Evolutionary conservation across 2,797 vertebrate genomes (phyloP), one percentile per base, ranked within the genome.

Genomic region (Falco columbarius): DNA sequence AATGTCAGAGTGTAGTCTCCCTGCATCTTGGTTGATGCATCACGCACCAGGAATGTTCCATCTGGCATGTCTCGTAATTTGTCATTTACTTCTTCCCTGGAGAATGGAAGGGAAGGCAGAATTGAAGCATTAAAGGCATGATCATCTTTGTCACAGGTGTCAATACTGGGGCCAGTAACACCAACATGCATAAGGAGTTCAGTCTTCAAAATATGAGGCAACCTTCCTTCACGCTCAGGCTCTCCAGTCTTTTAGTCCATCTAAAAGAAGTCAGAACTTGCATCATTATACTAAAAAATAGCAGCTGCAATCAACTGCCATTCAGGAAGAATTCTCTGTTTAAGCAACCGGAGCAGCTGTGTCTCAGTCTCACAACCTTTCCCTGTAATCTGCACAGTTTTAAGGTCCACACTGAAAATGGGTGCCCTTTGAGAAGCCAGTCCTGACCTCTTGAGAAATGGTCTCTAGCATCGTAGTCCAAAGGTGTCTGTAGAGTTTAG

Each of bases 41-140:
- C 99, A 14, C 99, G 98, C 40, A 99, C 99, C 97, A 99, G 98
- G 97, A 99, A 99, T 16, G 99, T 99, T 88, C 99, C 99, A 55
- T 99, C 99, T 8, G 99, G 99, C 99, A 99, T 99, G 97, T 99
- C 99, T 97, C 99, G 98, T 95, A 99, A 98, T 96, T 99, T 99
- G 92, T 99, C 99, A 61, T 99, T 99, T 95, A 99, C 99, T 95
- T 99, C 99, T 97, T 99, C 99, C 98, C 99, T 99, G 93, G 26
- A 94, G 96, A 80, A 96, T 3, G 16, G 47, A 87, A 91, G 91
- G 54, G 2, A 62, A 72, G 54, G 90, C 76, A 85, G 89, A 93
- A 80, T 70, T 63, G 27, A 86, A 90, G 38, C 1, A 0, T 40
- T 81, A 58, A 95, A 52, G 29, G 72, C 21, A 14, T 2, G 22